These are phyloP conservation scores for Pocillopora verrucosa DNA, from an alignment of 64 coral and sea anemone genomes.

Conservation along the genomic window DNA sequence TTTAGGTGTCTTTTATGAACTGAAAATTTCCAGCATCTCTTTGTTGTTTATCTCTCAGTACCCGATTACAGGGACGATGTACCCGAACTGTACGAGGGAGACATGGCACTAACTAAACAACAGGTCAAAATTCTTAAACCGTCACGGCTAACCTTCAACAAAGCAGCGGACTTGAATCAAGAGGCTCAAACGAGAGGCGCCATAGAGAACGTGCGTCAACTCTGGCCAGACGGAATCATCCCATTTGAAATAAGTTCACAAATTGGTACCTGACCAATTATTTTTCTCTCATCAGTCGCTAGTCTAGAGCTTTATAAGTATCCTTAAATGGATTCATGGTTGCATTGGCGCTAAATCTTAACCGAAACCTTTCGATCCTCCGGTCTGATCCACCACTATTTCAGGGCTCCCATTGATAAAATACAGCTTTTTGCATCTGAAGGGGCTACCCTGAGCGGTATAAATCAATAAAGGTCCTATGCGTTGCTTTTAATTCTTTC, in stretches of 20 bases:
- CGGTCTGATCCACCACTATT: too few relatives aligned
- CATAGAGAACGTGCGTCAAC: neutral
- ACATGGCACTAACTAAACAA: slow-evolving; percentile 23
- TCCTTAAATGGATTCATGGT: too few relatives aligned
- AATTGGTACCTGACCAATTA: neutral
- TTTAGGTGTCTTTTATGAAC: neutral
- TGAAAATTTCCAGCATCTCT: neutral
- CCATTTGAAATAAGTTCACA: neutral
- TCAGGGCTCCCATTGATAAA: too few relatives aligned
- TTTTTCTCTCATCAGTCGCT: too few relatives aligned
- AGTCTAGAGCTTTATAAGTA: too few relatives aligned
- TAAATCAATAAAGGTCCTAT: too few relatives aligned
- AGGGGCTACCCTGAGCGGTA: too few relatives aligned
- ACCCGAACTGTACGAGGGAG: slow-evolving; percentile 10
- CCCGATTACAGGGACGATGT: neutral
- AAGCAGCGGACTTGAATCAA: neutral
- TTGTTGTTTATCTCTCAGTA: neutral
- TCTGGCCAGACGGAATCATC: slow-evolving; percentile 30
- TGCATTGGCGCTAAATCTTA: too few relatives aligned
- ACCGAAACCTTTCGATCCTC: too few relatives aligned
- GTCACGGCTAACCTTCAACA: neutral
- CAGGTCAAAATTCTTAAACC: neutral
- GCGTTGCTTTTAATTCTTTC: neutral
- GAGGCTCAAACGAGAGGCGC: slow-evolving; percentile 18
- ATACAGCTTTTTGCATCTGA: too few relatives aligned